phyloP scores from a whole-genome alignment of 2,113 vertebrate genomes.

The Misgurnus mizolepis region DNA sequence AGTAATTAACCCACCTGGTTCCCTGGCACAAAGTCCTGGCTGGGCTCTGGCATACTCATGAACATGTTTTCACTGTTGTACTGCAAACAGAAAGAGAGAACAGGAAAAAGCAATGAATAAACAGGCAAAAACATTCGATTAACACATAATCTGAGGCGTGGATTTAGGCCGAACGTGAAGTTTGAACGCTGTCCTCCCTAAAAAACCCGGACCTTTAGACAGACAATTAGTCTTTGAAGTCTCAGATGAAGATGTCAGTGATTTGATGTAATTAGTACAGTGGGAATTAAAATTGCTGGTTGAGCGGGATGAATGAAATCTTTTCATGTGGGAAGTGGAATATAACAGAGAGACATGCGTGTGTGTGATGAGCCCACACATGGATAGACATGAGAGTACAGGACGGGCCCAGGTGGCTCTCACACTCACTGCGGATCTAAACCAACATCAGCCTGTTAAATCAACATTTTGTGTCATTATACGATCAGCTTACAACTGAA shows the following conservation, averaged over 20 bases:
- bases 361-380: conserved; percentile 18
- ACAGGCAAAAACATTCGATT: conserved; percentile 15
- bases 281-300: conserved; percentile 84
- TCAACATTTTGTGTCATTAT: background rate
- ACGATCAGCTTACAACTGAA: background rate
- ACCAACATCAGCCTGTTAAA: background rate
- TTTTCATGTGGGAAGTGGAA: conserved; percentile 80
- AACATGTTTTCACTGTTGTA: conserved; percentile 97
- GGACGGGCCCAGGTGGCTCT: conserved; percentile 9
- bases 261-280: conserved; percentile 86
- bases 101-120: conserved; percentile 10
- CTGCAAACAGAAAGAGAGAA: conserved; percentile 74
- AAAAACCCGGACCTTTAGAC: conserved; percentile 50
- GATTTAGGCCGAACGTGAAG: conserved; percentile 39
- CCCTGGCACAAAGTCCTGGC: conserved; percentile 92
- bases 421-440: background rate
- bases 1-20: conserved; percentile 98
- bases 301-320: conserved; percentile 82
- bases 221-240: conserved; percentile 76
- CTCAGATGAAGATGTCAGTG: conserved; percentile 82
- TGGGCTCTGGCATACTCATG: conserved; percentile 92
- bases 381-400: conserved; percentile 13
- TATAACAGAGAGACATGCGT: conserved; percentile 4
- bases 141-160: conserved; percentile 9
- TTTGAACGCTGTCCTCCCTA: conserved; percentile 58